A percentile compares a stretch with the other conserved stretches of the same genome.
phyloP scores from a whole-genome alignment of 2,888 invertebrate species.

The Lucinisca nassula region DNA sequence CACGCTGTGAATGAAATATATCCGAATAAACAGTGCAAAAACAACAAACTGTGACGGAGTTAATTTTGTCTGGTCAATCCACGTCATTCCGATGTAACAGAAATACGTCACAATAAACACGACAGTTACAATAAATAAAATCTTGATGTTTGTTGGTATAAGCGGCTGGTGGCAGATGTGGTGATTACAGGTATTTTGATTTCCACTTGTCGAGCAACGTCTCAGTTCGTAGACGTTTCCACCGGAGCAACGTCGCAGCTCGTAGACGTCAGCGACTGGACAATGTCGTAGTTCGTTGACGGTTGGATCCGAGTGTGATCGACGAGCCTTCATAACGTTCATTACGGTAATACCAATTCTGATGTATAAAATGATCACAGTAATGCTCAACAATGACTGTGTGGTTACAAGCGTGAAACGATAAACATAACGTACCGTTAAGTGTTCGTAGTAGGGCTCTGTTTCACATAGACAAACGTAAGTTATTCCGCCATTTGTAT shows the following conservation, averaged over 20 bases:
- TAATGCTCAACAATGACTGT: slow-evolving; percentile 36
- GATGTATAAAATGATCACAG: slow-evolving; percentile 53
- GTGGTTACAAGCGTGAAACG: slow-evolving; percentile 26
- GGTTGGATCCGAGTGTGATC: not conserved
- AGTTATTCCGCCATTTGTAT: slow-evolving; percentile 10
- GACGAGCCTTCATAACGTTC: slow-evolving; percentile 47
- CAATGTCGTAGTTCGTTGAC: not conserved
- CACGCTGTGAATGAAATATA: slow-evolving; percentile 64
- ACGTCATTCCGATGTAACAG: slow-evolving; percentile 48
- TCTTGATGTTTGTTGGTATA: slow-evolving; percentile 53
- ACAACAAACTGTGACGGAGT: slow-evolving; percentile 45
- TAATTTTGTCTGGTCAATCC: slow-evolving; percentile 54
- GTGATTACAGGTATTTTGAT: not conserved
- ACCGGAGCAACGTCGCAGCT: not conserved
- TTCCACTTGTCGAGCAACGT: not conserved
- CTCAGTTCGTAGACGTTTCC: not conserved
- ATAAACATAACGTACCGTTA: slow-evolving; percentile 38
- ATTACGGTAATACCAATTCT: slow-evolving; percentile 50
- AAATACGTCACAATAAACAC: slow-evolving; percentile 62
- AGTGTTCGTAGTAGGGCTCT: slow-evolving; percentile 43
- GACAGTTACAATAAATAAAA: slow-evolving; percentile 60
- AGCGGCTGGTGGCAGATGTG: slow-evolving; percentile 14
- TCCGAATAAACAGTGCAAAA: slow-evolving; percentile 49
- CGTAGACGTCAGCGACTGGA: not conserved
- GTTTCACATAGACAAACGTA: slow-evolving; percentile 48